Conservation (phyloP, 92 coral and sea anemone genomes). For the Phenganax stokvisi region DNA sequence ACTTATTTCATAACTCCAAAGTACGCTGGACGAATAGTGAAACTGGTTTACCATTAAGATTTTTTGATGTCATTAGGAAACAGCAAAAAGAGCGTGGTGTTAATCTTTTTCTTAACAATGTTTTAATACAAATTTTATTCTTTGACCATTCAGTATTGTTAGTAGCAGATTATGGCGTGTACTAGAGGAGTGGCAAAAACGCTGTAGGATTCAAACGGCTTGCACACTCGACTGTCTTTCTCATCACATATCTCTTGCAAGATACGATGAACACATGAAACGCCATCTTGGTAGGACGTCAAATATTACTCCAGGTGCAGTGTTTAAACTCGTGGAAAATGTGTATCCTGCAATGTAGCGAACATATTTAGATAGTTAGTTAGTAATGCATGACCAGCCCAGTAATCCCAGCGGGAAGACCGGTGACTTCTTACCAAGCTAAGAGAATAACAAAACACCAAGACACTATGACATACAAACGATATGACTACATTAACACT, state of each 20-base stretch:
- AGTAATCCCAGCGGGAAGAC: not conserved
- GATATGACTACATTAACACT: slow-evolving; percentile 16
- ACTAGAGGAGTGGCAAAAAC: not conserved
- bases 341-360: slow-evolving; percentile 4
- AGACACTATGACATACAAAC: slow-evolving; percentile 17
- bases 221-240: not conserved
- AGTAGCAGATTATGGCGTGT: not conserved
- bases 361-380: slow-evolving; percentile 3
- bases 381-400: slow-evolving; percentile 5
- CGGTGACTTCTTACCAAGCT: slow-evolving; percentile 16
- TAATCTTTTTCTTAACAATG: not conserved
- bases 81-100: too few species aligned
- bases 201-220: not conserved
- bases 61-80: too few species aligned
- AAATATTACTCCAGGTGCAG: not conserved
- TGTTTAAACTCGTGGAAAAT: slow-evolving; percentile 13
- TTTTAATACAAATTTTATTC: slow-evolving; percentile 3
- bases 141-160: not conserved
- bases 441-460: not conserved
- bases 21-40: too few species aligned
- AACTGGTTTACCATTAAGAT: too few species aligned
- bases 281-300: not conserved
- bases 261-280: not conserved
- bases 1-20: not conserved
- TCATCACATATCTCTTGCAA: not conserved